Evolutionary conservation across 2,797 vertebrate genomes (phyloP).

Genomic region (Gouania willdenowi): DNA sequence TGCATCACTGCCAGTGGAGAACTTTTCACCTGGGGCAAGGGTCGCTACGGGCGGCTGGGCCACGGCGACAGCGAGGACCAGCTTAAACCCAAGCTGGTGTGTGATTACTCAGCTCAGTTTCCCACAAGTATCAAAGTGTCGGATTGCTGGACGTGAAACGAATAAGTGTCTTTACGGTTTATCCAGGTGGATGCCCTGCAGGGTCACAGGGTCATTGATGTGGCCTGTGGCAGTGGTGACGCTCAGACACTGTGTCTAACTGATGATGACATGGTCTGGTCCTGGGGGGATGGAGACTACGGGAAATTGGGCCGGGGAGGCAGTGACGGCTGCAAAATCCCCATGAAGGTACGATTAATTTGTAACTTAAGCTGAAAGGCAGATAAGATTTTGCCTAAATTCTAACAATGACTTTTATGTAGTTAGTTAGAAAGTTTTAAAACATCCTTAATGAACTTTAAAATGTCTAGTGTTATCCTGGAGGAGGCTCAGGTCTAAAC

Average conservation of each 20-base stretch:
- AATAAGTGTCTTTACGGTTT: too few relatives aligned
- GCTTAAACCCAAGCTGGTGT: constrained; percentile 94
- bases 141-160: neutral
- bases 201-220: constrained; percentile 93
- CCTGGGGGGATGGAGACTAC: constrained; percentile 98
- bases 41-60: constrained; percentile 92
- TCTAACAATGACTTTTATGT: too few relatives aligned
- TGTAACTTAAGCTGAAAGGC: neutral
- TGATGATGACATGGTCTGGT: constrained; percentile 98
- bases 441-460: too few relatives aligned
- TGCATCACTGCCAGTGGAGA: constrained; percentile 94
- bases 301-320: constrained; percentile 96
- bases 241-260: constrained; percentile 96
- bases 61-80: constrained; percentile 98
- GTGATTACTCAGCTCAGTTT: constrained; percentile 20
- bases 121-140: neutral
- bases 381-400: neutral
- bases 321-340: constrained; percentile 97
- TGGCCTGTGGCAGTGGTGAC: constrained; percentile 95
- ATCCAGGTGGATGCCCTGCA: constrained; percentile 94
- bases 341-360: constrained; percentile 87
- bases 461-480: too few relatives aligned
- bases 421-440: too few relatives aligned
- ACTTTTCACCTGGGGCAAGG: constrained; percentile 98
- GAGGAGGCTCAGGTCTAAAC: too few relatives aligned